phyloP scores from a whole-genome alignment of 2,113 vertebrate genomes.

The Marmota flaviventris region DNA sequence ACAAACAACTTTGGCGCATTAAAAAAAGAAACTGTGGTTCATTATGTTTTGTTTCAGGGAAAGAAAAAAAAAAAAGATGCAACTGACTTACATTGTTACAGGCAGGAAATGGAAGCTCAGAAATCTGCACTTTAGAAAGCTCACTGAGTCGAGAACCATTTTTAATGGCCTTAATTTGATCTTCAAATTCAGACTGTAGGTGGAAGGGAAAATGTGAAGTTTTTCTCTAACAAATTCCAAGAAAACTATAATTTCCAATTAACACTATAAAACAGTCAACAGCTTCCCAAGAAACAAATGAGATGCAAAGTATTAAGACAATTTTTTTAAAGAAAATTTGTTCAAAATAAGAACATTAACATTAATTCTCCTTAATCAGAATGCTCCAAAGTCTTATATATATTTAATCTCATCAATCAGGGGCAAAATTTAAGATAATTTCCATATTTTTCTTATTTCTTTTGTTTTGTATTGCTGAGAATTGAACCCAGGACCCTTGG shows the following conservation, averaged over 20 bases:
- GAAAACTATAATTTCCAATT: neutral
- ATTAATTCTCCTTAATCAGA: neutral
- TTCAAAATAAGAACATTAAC: neutral
- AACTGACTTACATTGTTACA: constrained; percentile 84
- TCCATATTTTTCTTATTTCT: neutral
- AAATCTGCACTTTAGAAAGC: constrained; percentile 72
- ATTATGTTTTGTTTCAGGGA: neutral
- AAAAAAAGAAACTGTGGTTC: neutral
- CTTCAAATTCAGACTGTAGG: constrained; percentile 89
- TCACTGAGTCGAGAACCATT: constrained; percentile 81
- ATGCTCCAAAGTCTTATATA: neutral
- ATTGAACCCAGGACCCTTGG: neutral
- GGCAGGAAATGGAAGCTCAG: constrained; percentile 73
- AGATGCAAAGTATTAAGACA: neutral
- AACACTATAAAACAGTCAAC: neutral
- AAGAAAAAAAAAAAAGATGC: accelerated
- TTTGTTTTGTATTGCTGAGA: neutral
- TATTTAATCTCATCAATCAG: neutral
- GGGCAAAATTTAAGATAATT: neutral
- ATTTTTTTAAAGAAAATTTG: neutral
- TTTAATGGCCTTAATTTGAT: constrained; percentile 88
- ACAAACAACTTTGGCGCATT: neutral
- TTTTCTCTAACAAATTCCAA: constrained; percentile 8
- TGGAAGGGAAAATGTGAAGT: neutral
- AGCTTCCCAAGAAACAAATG: neutral